Conservation (phyloP, 2,113 vertebrate species). For the Pimephales promelas region DNA sequence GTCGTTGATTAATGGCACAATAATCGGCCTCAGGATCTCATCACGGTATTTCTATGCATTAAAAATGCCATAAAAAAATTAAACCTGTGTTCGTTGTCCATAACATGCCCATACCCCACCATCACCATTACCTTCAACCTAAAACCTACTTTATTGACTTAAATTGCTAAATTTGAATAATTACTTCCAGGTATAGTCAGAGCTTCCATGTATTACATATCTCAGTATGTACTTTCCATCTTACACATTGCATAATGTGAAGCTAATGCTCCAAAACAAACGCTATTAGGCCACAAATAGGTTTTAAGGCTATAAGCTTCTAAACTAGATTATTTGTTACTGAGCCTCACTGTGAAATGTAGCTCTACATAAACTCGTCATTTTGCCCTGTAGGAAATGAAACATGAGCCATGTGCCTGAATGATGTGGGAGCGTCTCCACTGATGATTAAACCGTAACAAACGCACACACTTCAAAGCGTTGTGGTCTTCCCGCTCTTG, state of each 20-base stretch:
- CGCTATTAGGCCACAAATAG: not conserved
- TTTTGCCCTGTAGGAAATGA: conserved; percentile 23
- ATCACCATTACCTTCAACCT: too few species aligned
- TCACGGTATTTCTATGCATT: too few species aligned
- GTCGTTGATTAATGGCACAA: too few species aligned
- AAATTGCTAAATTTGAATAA: not conserved
- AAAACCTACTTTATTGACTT: not conserved
- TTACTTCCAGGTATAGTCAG: not conserved
- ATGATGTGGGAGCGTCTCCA: conserved; percentile 31
- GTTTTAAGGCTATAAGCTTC: not conserved
- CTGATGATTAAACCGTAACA: conserved; percentile 47
- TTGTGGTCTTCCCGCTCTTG: conserved; percentile 38
- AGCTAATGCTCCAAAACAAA: not conserved
- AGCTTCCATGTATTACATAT: not conserved
- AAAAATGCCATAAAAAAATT: too few species aligned
- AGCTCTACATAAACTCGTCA: conserved; percentile 61
- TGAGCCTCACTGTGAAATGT: conserved; percentile 7
- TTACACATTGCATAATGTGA: not conserved
- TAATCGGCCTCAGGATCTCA: too few species aligned
- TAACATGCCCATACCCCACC: too few species aligned
- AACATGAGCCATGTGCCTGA: conserved; percentile 40
- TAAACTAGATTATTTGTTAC: not conserved
- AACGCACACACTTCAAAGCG: conserved; percentile 51
- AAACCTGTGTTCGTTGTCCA: too few species aligned
- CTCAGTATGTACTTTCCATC: not conserved